Evolutionary conservation across 2,888 invertebrate species (phyloP).

Genomic region (Autographa pulchrina): DNA sequence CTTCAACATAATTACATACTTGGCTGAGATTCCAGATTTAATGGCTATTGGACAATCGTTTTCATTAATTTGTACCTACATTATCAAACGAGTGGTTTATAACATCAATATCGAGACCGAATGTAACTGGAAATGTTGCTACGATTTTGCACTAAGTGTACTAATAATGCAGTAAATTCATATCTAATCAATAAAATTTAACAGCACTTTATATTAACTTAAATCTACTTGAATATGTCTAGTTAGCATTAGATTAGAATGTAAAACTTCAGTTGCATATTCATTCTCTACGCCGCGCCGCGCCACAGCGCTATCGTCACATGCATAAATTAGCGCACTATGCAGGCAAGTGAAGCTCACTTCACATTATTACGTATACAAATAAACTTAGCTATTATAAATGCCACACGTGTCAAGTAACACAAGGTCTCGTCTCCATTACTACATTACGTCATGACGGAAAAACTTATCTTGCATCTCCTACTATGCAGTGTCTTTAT

Average conservation of each 20-base stretch:
- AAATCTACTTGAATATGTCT: constrained; percentile 14
- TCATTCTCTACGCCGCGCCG: constrained; percentile 15
- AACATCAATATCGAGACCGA: background rate
- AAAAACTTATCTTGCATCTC: constrained; percentile 59
- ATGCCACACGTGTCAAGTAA: constrained; percentile 64
- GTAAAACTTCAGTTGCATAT: constrained; percentile 18
- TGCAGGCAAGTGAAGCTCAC: constrained; percentile 41
- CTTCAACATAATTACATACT: constrained; percentile 52
- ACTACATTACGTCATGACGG: constrained; percentile 60
- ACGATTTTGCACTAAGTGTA: background rate
- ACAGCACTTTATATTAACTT: background rate
- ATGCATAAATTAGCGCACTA: constrained; percentile 36
- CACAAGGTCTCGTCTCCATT: constrained; percentile 63
- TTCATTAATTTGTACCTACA: constrained; percentile 16
- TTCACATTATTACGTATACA: constrained; percentile 56
- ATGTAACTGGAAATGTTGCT: background rate
- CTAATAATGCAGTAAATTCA: background rate
- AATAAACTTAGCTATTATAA: constrained; percentile 58
- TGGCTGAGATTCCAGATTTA: constrained; percentile 46
- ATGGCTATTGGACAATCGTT: constrained; percentile 36
- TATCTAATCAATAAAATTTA: constrained; percentile 1
- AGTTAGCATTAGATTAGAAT: constrained; percentile 2
- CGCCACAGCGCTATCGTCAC: constrained; percentile 28
- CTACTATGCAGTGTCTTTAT: constrained; percentile 36
- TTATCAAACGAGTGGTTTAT: background rate